A percentile compares a stretch with the other conserved stretches of the same genome.
Evolutionary conservation across 2,888 invertebrate genomes (phyloP).

Genomic region (Alloscopus bannaensis): DNA sequence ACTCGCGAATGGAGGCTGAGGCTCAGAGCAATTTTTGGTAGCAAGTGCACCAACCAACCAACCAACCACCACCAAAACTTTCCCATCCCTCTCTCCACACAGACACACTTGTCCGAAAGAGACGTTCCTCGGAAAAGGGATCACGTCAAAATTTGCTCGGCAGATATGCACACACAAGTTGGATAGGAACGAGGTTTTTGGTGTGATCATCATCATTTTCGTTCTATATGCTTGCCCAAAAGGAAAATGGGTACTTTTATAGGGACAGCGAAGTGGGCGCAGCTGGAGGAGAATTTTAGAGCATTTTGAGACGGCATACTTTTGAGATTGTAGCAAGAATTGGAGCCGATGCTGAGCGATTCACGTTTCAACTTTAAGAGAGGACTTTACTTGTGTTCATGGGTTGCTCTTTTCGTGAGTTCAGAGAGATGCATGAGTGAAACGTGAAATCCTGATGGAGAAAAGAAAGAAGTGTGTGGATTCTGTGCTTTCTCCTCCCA

Average conservation of each 20-base stretch:
- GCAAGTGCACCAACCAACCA: too few species aligned
- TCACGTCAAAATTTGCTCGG: background rate
- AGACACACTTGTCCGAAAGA: background rate
- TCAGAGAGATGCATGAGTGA: too few species aligned
- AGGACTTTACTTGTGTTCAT: too few species aligned
- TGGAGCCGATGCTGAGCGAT: background rate
- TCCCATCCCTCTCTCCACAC: background rate
- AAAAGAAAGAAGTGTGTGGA: too few species aligned
- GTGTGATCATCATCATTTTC: conserved; percentile 2
- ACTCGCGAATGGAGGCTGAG: background rate
- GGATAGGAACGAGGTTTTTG: background rate
- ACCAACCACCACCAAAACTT: too few species aligned
- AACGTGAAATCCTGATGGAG: background rate
- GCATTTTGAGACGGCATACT: background rate
- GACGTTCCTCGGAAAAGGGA: background rate
- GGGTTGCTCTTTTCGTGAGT: too few species aligned
- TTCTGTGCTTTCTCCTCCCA: conserved; percentile 63
- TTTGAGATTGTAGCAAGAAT: background rate
- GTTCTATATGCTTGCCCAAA: background rate
- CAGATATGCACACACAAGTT: background rate
- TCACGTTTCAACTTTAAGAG: background rate
- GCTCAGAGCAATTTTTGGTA: too few species aligned
- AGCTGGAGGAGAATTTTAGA: background rate
- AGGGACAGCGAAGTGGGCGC: background rate
- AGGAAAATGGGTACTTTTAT: too few species aligned